Conservation (phyloP, 2,797 vertebrate genomes). For the Pampus argenteus region DNA sequence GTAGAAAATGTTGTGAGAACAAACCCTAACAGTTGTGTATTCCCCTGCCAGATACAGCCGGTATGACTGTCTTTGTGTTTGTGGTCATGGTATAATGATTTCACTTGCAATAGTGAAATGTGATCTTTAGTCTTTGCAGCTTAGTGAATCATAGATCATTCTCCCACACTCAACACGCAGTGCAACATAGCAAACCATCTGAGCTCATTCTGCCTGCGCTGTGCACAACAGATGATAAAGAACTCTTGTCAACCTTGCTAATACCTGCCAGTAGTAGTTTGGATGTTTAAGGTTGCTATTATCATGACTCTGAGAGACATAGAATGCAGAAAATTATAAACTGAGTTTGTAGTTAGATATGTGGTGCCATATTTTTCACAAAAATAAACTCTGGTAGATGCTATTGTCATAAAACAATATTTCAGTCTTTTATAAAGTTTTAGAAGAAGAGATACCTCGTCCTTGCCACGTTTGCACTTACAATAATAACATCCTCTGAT, state of each 20-base stretch:
- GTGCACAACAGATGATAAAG: conserved; percentile 48
- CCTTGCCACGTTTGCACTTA: conserved; percentile 9
- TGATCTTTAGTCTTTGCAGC: conserved; percentile 74
- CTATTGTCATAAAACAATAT: conserved; percentile 10
- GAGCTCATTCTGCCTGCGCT: conserved; percentile 30
- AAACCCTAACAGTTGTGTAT: conserved; percentile 41
- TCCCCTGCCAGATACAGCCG: conserved; percentile 63
- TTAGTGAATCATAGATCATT: conserved; percentile 75
- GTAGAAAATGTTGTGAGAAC: conserved; percentile 65
- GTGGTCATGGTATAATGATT: conserved; percentile 79
- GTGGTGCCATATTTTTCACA: neutral
- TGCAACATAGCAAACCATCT: conserved; percentile 51
- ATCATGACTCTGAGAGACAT: conserved; percentile 55
- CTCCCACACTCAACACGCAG: conserved; percentile 71
- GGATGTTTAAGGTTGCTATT: conserved; percentile 57
- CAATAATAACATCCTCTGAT: conserved; percentile 25
- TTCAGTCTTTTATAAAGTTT: neutral
- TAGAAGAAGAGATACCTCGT: neutral
- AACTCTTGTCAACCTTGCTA: conserved; percentile 47
- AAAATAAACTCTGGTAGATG: conserved; percentile 4
- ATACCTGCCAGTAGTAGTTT: conserved; percentile 56
- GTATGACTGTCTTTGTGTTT: conserved; percentile 74
- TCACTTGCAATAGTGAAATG: conserved; percentile 81
- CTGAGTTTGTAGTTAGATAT: neutral
- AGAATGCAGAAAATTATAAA: neutral